phyloP scores from a whole-genome alignment of 2,888 invertebrate species.

The Bombylius major region DNA sequence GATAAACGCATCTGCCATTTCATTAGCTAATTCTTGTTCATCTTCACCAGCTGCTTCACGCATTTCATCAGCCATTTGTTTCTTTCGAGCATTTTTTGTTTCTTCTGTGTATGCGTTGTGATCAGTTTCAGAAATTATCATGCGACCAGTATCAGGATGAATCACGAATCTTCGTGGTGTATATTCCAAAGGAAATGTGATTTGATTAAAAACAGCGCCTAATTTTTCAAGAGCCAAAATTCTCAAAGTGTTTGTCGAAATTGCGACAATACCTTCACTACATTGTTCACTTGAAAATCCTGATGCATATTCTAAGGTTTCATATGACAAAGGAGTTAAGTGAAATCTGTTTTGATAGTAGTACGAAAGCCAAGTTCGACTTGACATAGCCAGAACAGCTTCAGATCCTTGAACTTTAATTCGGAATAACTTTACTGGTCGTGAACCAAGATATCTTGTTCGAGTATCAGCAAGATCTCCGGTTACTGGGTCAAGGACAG shows the following conservation, averaged over 20 bases:
- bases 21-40: constrained; percentile 87
- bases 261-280: constrained; percentile 98
- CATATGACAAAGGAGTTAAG: constrained; percentile 90
- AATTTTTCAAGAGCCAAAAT: constrained; percentile 96
- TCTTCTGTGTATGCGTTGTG: constrained; percentile 97
- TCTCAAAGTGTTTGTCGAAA: constrained; percentile 91
- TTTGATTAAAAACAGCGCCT: constrained; percentile 97
- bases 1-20: constrained; percentile 95
- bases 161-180: constrained; percentile 93
- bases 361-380: constrained; percentile 95
- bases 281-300: constrained; percentile 96
- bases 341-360: constrained; percentile 95
- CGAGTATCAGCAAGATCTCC: constrained; percentile 95
- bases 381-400: constrained; percentile 95
- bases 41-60: constrained; percentile 93
- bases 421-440: constrained; percentile 91
- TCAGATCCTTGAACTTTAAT: constrained; percentile 93
- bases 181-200: constrained; percentile 82
- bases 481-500: constrained; percentile 88
- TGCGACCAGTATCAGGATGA: constrained; percentile 78
- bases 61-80: constrained; percentile 98
- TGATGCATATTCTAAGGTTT: constrained; percentile 92
- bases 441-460: constrained; percentile 89
- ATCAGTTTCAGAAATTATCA: constrained; percentile 91
- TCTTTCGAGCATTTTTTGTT: constrained; percentile 76